Conservation (phyloP, 2,113 vertebrate genomes). For the Equus quagga region DNA sequence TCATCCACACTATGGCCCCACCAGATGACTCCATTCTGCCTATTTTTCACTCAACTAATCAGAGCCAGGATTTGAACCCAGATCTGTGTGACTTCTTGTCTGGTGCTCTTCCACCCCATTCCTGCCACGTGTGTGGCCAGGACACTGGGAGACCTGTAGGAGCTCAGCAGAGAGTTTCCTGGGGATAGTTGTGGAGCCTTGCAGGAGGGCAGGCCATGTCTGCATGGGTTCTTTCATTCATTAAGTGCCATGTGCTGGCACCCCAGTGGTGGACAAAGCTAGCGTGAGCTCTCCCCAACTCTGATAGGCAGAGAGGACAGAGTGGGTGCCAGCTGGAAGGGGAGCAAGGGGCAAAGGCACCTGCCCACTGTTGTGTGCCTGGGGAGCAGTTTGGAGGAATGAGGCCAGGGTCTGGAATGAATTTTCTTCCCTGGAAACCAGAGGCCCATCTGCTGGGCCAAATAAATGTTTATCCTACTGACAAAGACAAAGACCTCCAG, state of each 20-base stretch:
- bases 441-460: neutral
- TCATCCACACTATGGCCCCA: neutral
- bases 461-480: neutral
- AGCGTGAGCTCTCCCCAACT: neutral
- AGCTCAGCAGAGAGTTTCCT: neutral
- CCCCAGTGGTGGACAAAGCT: neutral
- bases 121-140: neutral
- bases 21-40: neutral
- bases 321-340: neutral
- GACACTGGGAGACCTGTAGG: neutral
- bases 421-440: neutral
- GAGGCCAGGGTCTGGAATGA: neutral
- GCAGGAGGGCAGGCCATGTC: neutral
- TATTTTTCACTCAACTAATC: neutral
- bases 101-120: neutral
- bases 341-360: neutral
- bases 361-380: neutral
- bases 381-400: neutral
- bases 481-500: neutral
- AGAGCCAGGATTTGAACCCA: neutral
- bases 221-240: neutral
- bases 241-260: neutral
- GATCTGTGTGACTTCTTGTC: neutral
- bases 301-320: neutral
- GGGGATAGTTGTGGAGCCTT: neutral